Evolutionary conservation across 2,797 vertebrate species (phyloP).

Genomic region (Austrolebias charrua): DNA sequence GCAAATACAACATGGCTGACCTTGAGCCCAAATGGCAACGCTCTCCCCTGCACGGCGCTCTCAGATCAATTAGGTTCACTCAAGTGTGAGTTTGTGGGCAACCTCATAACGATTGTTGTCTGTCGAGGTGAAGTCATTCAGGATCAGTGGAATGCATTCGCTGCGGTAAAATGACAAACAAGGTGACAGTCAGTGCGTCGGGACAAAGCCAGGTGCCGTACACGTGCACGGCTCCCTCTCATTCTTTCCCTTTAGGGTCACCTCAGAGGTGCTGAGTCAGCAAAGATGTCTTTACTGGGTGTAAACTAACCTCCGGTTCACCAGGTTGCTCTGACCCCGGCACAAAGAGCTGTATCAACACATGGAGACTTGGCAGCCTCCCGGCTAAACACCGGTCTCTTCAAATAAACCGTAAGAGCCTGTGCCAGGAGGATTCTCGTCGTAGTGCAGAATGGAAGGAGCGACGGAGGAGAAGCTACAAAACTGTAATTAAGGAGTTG

Average conservation of each 20-base stretch:
- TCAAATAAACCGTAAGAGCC: slow-evolving; percentile 62
- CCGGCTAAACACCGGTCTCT: slow-evolving; percentile 53
- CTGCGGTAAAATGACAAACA: slow-evolving; percentile 49
- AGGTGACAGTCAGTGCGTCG: slow-evolving; percentile 15
- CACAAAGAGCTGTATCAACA: slow-evolving; percentile 64
- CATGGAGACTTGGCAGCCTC: slow-evolving; percentile 63
- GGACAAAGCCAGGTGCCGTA: not conserved
- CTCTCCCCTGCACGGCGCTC: slow-evolving; percentile 9
- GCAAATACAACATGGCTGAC: slow-evolving; percentile 30
- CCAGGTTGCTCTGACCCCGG: slow-evolving; percentile 36
- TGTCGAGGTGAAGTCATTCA: slow-evolving; percentile 29
- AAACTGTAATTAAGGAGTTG: slow-evolving; percentile 22
- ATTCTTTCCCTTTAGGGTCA: slow-evolving; percentile 26
- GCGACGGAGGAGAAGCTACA: slow-evolving; percentile 14
- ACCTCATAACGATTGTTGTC: slow-evolving; percentile 59
- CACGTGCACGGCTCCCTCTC: not conserved
- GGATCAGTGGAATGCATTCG: slow-evolving; percentile 19
- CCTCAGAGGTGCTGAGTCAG: slow-evolving; percentile 49
- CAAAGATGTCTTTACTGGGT: slow-evolving; percentile 42
- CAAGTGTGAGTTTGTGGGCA: slow-evolving; percentile 38
- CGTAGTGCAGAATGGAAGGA: slow-evolving; percentile 27
- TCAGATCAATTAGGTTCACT: slow-evolving; percentile 38
- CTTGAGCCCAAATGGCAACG: slow-evolving; percentile 49
- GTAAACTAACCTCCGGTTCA: slow-evolving; percentile 40
- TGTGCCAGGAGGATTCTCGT: slow-evolving; percentile 43